Base-by-base conservation (phyloP, 2,797 vertebrate species). In the Percopsis omiscomaycus region DNA sequence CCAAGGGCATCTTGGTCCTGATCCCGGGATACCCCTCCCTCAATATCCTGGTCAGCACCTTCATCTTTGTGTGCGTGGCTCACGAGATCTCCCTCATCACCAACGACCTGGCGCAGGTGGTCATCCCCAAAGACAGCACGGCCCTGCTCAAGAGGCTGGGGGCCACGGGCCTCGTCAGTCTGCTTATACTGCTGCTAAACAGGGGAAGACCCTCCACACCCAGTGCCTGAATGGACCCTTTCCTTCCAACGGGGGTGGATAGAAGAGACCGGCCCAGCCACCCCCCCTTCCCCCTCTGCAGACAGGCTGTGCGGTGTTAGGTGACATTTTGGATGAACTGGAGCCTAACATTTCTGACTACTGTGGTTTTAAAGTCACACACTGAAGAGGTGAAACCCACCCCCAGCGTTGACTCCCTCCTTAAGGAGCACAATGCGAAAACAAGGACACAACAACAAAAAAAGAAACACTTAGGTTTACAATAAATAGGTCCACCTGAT, bases 1-100 rank as follows among this genome's bases (percentile, higher is more conserved):
- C 98, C 32, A 96, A 95, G 78, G 98, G 98, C 1, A 94, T 99
- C 84, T 83, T 99, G 85, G 96, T 99, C 14, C 94, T 99, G 14
- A 92, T 99, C 77, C 97, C 98, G 8, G 96, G 96, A 73, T 95
- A 89, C 86, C 96, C 97, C 1, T 90, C 94, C 48, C 92, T 98
- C 58, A 99, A 99, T 81, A 93, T 97, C 83, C 89, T 98, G 55
- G 85, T 98, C 89, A 99, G 96, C 94, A 96, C 95, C 71, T 99
- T 99, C 82, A 96, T 99, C 89, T 99, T 99, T 48, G 98, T 99
- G n/a, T 98, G 97, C 5, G 95, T 96, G 71, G 96, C 98, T 55
- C 98, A 99, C 56, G 98, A 98, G 86, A 96, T 99, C 77, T 99
- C 95, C 3, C 93, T 95, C 85, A 96, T 99, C 87, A 99, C 98